Percentiles rank a stretch among this genome's conserved stretches.
Evolutionary conservation across 2,113 vertebrate genomes (phyloP).

Genomic region (Odocoileus virginianus): DNA sequence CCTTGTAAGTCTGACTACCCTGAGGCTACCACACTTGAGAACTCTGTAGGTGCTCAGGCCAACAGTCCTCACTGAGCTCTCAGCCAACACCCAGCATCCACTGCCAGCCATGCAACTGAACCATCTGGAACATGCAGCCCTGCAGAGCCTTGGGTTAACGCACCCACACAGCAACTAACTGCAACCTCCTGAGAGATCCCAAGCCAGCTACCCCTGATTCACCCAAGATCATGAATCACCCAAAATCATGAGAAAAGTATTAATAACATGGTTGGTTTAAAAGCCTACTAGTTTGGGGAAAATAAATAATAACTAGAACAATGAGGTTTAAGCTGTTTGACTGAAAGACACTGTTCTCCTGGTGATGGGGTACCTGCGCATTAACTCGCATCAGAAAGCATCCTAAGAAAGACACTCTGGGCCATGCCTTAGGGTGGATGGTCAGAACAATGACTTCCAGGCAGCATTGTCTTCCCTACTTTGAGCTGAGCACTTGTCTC

Average conservation of each 20-base stretch:
- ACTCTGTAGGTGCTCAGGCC: not conserved
- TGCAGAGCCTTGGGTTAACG: not conserved
- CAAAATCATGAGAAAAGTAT: not conserved
- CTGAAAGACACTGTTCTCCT: not conserved
- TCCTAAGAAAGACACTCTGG: not conserved
- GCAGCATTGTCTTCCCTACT: not conserved
- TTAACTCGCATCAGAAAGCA: not conserved
- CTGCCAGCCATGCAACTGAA: not conserved
- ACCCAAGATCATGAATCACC: not conserved
- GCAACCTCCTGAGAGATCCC: not conserved
- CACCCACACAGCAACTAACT: too few relatives aligned
- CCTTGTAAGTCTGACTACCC: not conserved
- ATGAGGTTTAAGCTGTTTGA: not conserved
- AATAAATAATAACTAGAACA: not conserved
- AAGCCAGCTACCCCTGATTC: not conserved
- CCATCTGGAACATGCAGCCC: not conserved
- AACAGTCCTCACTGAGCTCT: not conserved
- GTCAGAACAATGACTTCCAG: not conserved
- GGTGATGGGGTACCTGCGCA: not conserved
- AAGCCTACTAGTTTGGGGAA: not conserved
- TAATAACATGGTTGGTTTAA: not conserved
- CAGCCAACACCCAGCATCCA: not conserved
- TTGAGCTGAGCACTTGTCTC: not conserved
- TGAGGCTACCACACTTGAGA: not conserved
- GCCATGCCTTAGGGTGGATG: not conserved